Evolutionary conservation across 1,140 invertebrate species (phyloP).

Genomic region (Anagrus nilaparvatae): DNA sequence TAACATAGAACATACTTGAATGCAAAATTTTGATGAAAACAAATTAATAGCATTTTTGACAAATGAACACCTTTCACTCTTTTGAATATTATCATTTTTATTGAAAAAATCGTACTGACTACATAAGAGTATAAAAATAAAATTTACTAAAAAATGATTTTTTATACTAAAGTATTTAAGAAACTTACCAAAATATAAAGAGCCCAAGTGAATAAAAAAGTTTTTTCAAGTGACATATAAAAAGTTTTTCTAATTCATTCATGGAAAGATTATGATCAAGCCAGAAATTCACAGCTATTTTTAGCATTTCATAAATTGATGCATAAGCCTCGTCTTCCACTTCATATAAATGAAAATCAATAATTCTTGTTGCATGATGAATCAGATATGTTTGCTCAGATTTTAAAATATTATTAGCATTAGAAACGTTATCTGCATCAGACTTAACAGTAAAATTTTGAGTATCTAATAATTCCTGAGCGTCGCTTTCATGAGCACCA

Average conservation of each 20-base stretch:
- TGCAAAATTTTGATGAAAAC: constrained; percentile 36
- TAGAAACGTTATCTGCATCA: neutral
- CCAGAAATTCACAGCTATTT: constrained; percentile 40
- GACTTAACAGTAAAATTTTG: too few species aligned
- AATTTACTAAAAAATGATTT: constrained; percentile 17
- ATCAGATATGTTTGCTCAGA: constrained; percentile 8
- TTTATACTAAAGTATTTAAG: neutral
- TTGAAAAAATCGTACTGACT: constrained; percentile 14
- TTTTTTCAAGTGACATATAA: constrained; percentile 36
- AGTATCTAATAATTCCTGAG: too few species aligned
- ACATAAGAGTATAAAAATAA: too few species aligned
- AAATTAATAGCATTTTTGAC: constrained; percentile 25
- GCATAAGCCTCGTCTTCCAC: constrained; percentile 34
- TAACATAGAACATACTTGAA: constrained; percentile 36
- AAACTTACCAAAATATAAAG: constrained; percentile 37
- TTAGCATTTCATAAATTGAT: constrained; percentile 32
- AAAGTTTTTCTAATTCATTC: constrained; percentile 36
- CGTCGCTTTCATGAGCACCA: too few species aligned
- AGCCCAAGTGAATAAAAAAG: constrained; percentile 41
- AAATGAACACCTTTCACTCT: constrained; percentile 21
- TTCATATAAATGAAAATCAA: constrained; percentile 39
- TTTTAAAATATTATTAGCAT: too few species aligned
- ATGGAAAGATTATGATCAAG: constrained; percentile 38
- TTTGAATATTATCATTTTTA: constrained; percentile 23
- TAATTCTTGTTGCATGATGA: constrained; percentile 27